Evolutionary conservation across 2,797 vertebrate genomes (phyloP), one percentile per base, ranked within the genome.

Genomic region (Gorsachius magnificus): DNA sequence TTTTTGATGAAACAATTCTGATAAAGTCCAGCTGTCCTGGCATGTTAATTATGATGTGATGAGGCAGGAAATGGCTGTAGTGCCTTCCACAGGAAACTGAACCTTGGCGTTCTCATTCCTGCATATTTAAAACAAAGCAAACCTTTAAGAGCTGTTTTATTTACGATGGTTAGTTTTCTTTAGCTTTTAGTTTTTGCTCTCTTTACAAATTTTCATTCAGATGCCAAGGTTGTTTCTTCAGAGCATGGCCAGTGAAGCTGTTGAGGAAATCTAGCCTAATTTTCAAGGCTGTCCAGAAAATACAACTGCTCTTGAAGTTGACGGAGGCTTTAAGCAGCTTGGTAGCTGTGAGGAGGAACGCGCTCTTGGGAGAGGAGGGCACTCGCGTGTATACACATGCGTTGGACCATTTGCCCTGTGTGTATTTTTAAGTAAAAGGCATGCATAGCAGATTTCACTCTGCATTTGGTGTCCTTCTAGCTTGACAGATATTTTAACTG

Each of bases 11-110:
- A 94, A 92, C 95, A 90, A 90, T 96, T 97, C 94, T 96, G 94
- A 95, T 97, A 95, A 96, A 97, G 96, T 97, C 95, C 95, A 96
- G 95, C 96, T 95, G 93, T 96, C 93, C 77, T 93, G 91, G 88
- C 94, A 90, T 71, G 94, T 95, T 97, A 96, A 96, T 97, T 96
- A 97, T 95, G 96, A 95, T 86, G 90, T 92, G 95, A 97, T 96
- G 96, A 96, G 71, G 91, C 94, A 95, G 95, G 94, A 97, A 94
- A 96, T 90, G 94, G 94, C 95, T 93, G 87, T 36, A 95, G 94
- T 95, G 97, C 92, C 96, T 97, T 97, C 92, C 83, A 69, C 90
- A 91, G 95, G 95, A 97, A 96, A 48, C 89, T 66, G 76, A 97
- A 94, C 94, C 94, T 94, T 97, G 95, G 90, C 95, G 93, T 92